Evolutionary conservation across 2,888 invertebrate species (phyloP).

Genomic region (Saturnia japonica): DNA sequence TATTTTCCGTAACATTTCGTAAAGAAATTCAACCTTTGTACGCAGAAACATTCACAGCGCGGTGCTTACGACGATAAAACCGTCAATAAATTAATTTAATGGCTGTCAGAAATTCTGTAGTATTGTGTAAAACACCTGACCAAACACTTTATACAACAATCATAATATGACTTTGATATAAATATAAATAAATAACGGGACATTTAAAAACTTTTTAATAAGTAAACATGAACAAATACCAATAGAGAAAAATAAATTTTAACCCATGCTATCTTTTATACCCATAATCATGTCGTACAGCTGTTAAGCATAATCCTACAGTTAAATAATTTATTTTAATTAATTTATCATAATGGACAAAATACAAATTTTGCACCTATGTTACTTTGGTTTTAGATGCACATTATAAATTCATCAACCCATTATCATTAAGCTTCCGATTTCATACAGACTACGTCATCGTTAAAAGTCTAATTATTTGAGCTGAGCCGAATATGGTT

Average conservation of each 20-base stretch:
- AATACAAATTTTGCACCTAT: too few species aligned
- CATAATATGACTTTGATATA: conserved; percentile 35
- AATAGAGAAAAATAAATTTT: neutral
- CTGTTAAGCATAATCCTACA: too few species aligned
- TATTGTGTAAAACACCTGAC: conserved; percentile 49
- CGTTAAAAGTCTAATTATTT: too few species aligned
- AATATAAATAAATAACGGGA: neutral
- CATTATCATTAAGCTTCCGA: too few species aligned
- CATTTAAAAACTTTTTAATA: neutral
- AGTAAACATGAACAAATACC: neutral
- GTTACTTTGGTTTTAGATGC: too few species aligned
- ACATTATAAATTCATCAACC: too few species aligned
- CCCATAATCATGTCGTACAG: too few species aligned
- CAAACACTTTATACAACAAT: conserved; percentile 41
- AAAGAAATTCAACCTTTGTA: conserved; percentile 22
- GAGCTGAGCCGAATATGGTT: too few species aligned
- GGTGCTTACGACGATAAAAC: conserved; percentile 44
- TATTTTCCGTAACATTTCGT: conserved; percentile 24
- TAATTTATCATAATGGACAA: too few species aligned
- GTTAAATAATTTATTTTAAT: too few species aligned
- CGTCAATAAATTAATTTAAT: conserved; percentile 62
- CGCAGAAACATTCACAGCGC: conserved; percentile 37
- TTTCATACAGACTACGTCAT: too few species aligned
- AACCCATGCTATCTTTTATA: neutral
- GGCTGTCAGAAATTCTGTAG: conserved; percentile 52